These are phyloP conservation scores for Pipa parva DNA, from an alignment of 2,113 vertebrate genomes.

Conservation along the genomic window DNA sequence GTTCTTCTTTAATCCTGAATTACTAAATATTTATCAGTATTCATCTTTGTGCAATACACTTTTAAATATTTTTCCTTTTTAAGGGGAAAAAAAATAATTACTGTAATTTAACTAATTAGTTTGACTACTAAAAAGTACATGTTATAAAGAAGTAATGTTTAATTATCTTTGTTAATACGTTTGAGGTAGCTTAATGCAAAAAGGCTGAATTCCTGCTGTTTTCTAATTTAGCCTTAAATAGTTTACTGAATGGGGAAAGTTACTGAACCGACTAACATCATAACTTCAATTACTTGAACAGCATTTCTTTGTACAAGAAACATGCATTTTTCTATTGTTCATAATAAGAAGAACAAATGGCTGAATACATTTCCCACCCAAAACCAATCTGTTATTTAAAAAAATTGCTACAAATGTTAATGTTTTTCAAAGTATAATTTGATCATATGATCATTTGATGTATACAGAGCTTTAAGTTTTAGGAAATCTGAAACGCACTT, in stretches of 20 bases:
- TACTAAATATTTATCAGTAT: too few relatives aligned
- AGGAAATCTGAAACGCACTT: too few relatives aligned
- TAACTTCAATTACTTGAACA: conserved; percentile 41
- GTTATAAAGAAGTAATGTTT: conserved; percentile 38
- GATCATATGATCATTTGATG: too few relatives aligned
- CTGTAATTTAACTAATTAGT: conserved; percentile 42
- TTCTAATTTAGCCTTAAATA: conserved; percentile 38
- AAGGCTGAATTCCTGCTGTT: conserved; percentile 34
- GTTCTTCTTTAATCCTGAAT: too few relatives aligned
- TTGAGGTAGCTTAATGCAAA: conserved; percentile 39
- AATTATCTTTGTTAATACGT: conserved; percentile 43
- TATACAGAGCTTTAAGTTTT: too few relatives aligned
- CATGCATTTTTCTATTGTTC: background rate
- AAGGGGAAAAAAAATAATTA: conserved; percentile 36
- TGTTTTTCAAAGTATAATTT: too few relatives aligned
- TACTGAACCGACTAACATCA: conserved; percentile 39
- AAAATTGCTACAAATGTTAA: too few relatives aligned
- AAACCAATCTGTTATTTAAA: too few relatives aligned
- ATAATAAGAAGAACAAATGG: background rate
- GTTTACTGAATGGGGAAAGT: conserved; percentile 32
- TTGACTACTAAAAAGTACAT: conserved; percentile 39
- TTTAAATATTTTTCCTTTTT: background rate
- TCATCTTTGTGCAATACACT: too few relatives aligned
- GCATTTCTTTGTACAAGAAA: conserved; percentile 19
- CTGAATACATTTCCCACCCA: background rate